Evolutionary conservation across 2,113 vertebrate genomes (phyloP).

Genomic region (Chionomys nivalis): DNA sequence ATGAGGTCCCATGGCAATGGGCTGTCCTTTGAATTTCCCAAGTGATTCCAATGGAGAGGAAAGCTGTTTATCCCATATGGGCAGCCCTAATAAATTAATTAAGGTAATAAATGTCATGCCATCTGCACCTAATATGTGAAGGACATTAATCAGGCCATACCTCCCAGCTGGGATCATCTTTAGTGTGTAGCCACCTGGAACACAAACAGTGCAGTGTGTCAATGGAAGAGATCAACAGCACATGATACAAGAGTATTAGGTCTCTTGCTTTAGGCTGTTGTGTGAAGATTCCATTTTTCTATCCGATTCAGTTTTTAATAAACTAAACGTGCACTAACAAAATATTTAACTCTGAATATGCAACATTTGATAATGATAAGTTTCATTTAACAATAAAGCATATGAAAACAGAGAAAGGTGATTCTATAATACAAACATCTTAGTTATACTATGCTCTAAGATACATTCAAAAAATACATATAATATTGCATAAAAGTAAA

Average conservation of each 20-base stretch:
- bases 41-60: slow-evolving; percentile 48
- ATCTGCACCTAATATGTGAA: slow-evolving; percentile 61
- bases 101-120: slow-evolving; percentile 69
- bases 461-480: not conserved
- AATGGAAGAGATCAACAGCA: not conserved
- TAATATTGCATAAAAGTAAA: not conserved
- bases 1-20: not conserved
- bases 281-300: not conserved
- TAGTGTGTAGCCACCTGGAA: slow-evolving; percentile 59
- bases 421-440: not conserved
- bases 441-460: not conserved
- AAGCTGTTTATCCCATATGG: slow-evolving; percentile 53
- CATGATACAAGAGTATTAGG: not conserved
- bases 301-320: not conserved
- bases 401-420: not conserved
- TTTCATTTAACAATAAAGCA: not conserved
- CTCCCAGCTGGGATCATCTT: slow-evolving; percentile 9
- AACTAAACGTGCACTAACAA: not conserved
- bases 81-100: slow-evolving; percentile 72
- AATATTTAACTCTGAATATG: not conserved
- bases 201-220: slow-evolving; percentile 29
- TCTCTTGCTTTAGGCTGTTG: not conserved
- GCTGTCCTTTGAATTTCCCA: slow-evolving; percentile 55
- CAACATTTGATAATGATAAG: not conserved
- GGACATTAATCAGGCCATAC: slow-evolving; percentile 66